These are phyloP conservation scores for Luscinia megarhynchos DNA, from an alignment of 2,797 vertebrate genomes.

Conservation along the genomic window DNA sequence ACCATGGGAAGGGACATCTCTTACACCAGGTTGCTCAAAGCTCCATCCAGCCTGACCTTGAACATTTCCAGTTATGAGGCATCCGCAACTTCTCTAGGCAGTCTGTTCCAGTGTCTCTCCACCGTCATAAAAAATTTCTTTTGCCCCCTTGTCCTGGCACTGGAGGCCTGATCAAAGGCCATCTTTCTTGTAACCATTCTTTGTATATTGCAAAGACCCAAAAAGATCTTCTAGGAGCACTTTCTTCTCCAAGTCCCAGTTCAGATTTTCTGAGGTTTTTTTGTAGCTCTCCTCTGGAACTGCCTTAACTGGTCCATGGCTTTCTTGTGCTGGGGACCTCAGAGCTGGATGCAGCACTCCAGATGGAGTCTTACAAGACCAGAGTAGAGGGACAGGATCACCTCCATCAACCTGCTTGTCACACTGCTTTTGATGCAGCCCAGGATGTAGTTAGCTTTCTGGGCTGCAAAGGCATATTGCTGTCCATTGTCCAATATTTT, in stretches of 20 bases:
- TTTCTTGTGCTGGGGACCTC: not conserved
- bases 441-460: not conserved
- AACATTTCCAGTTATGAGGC: accelerated
- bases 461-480: not conserved
- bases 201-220: not conserved
- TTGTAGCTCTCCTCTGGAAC: not conserved
- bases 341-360: not conserved
- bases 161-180: not conserved
- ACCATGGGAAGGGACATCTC: no score
- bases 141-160: not conserved
- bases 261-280: not conserved
- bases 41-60: not conserved
- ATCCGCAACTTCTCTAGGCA: not conserved
- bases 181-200: not conserved
- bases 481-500: not conserved
- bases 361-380: not conserved
- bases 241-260: not conserved
- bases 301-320: accelerated
- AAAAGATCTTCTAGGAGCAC: not conserved
- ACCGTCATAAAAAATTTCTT: not conserved
- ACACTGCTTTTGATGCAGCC: not conserved
- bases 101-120: not conserved
- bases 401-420: not conserved
- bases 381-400: not conserved
- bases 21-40: not conserved